A percentile compares a stretch with the other conserved stretches of the same genome.
Evolutionary conservation across 1,140 invertebrate genomes (phyloP).

Genomic region (Andrena cerasifolii): DNA sequence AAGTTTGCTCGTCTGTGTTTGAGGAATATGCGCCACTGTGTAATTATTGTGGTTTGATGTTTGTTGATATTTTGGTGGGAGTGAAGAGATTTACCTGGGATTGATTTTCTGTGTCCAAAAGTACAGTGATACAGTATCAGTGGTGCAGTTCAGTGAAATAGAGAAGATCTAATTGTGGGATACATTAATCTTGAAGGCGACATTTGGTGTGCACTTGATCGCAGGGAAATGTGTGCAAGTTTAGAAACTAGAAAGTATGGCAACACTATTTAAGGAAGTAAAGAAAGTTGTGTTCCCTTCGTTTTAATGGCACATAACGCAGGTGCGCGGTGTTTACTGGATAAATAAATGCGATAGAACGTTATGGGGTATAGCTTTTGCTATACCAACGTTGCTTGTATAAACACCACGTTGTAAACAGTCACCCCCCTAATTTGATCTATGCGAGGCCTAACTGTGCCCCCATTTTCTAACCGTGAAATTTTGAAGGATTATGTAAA

Average conservation of each 20-base stretch:
- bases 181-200: not conserved
- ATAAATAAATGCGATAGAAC: not conserved
- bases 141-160: too few species aligned
- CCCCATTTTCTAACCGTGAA: not conserved
- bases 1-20: too few species aligned
- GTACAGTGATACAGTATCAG: too few species aligned
- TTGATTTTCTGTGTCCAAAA: too few species aligned
- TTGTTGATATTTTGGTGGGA: too few species aligned
- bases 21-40: too few species aligned
- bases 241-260: conserved; percentile 34
- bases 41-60: too few species aligned
- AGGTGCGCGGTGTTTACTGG: not conserved
- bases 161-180: not conserved
- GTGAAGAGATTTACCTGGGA: too few species aligned
- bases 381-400: too few species aligned
- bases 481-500: not conserved
- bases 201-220: not conserved
- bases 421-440: too few species aligned
- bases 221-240: not conserved
- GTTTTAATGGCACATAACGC: not conserved
- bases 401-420: too few species aligned
- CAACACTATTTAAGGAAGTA: not conserved
- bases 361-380: not conserved
- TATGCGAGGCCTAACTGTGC: too few species aligned
- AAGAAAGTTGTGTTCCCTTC: not conserved